These are phyloP conservation scores for Acanthaster planci DNA, from an alignment of 35 echinoderm and acorn worm genomes.

Conservation along the genomic window DNA sequence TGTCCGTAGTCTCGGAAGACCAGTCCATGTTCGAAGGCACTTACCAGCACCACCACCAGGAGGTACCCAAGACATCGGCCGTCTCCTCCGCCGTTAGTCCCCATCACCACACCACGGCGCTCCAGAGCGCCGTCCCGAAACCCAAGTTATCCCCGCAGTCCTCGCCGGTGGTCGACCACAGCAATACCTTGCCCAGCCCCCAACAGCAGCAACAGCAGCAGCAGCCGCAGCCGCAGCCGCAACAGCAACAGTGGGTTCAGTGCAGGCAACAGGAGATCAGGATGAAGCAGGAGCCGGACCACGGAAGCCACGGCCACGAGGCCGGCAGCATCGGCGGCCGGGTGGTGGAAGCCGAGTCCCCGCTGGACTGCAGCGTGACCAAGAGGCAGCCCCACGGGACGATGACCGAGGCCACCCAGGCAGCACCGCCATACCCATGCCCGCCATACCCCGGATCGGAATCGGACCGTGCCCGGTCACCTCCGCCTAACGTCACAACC, in stretches of 20 bases:
- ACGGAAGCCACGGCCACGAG: slow-evolving; percentile 48
- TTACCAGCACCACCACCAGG: slow-evolving; percentile 52
- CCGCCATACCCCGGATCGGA: slow-evolving; percentile 58
- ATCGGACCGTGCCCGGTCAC: slow-evolving; percentile 43
- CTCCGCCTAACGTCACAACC: slow-evolving; percentile 64
- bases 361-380: slow-evolving; percentile 87
- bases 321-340: slow-evolving; percentile 16
- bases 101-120: slow-evolving; percentile 21
- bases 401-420: slow-evolving; percentile 70
- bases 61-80: slow-evolving; percentile 48
- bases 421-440: slow-evolving; percentile 83
- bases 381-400: slow-evolving; percentile 72
- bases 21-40: slow-evolving; percentile 64
- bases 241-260: slow-evolving; percentile 6
- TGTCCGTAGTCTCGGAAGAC: slow-evolving; percentile 73
- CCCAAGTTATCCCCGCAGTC: slow-evolving; percentile 46
- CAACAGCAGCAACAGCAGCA: slow-evolving; percentile 34
- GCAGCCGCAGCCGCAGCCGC: slow-evolving; percentile 11
- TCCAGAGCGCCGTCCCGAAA: slow-evolving; percentile 49
- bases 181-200: background rate
- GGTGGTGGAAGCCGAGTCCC: slow-evolving; percentile 70
- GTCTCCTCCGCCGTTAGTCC: slow-evolving; percentile 22
- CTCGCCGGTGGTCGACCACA: slow-evolving; percentile 8
- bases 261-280: slow-evolving; percentile 20
- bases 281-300: slow-evolving; percentile 70